phyloP scores from a whole-genome alignment of 2,113 vertebrate genomes.

The Atrichornis clamosus region DNA sequence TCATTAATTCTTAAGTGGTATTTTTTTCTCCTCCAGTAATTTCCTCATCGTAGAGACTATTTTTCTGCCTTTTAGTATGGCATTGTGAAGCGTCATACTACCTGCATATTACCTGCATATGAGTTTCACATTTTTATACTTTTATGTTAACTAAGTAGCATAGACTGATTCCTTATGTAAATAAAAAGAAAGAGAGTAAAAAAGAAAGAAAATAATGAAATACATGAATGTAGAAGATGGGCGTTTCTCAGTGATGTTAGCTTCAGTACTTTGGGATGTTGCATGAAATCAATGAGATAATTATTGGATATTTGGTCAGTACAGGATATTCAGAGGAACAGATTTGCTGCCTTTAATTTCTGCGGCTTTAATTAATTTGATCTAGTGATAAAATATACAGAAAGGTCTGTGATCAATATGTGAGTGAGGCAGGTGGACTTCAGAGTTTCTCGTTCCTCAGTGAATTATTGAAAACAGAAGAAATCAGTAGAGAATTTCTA shows the following conservation, averaged over 20 bases:
- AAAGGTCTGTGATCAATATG: conserved; percentile 28
- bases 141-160: not conserved
- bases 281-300: conserved; percentile 12
- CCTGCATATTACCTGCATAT: not conserved
- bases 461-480: conserved; percentile 60
- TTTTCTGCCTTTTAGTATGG: conserved; percentile 42
- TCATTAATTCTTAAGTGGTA: conserved; percentile 77
- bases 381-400: conserved; percentile 39
- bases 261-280: not conserved
- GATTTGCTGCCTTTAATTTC: conserved; percentile 32
- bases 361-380: conserved; percentile 54
- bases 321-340: not conserved
- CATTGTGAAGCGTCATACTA: not conserved
- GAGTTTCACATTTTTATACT: not conserved
- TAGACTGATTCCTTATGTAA: not conserved
- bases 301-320: conserved; percentile 5
- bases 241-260: not conserved
- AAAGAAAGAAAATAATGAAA: not conserved
- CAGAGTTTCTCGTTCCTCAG: conserved; percentile 14
- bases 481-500: conserved; percentile 55
- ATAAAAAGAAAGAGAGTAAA: not conserved
- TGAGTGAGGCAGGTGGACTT: not conserved
- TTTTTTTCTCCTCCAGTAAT: conserved; percentile 65
- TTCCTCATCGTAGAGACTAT: conserved; percentile 37
- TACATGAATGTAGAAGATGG: not conserved